Base-by-base conservation (phyloP, 2,113 vertebrate species). In the Pterocles burchelli region DNA sequence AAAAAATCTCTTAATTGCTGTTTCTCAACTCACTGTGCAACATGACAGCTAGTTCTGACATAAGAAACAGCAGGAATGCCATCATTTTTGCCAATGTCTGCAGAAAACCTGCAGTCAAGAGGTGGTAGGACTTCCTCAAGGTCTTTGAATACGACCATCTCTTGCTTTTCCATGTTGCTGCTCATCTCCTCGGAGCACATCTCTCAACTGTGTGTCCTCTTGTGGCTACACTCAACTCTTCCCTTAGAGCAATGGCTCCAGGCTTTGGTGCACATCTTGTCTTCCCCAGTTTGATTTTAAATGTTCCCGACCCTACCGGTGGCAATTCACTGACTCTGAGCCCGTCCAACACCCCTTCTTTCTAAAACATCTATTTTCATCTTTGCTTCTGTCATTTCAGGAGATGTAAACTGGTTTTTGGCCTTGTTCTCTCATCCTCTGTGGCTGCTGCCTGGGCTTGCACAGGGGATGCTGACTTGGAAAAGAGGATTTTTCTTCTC, bases 401-500 rank as follows among this genome's bases (percentile, higher is more conserved):
- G 28, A 34, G 34, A 31, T 28, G 38, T 12, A 41, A 58, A 17
- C 19, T 36, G 17, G 0, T 1, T 11, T 81, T 76, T 66, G 6
- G 5, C 7, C 9, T 4, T 36, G 11, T 3, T 49, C 10, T 41
- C n/a, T 76, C 54, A 67, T 22, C 28, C 15, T 15, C 11, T 38
- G 7, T 52, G 18, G 17, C 16, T 62, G 15, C 45, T 46, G 19
- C 10, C 7, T 90, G 15, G 10, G 5, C 26, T 76, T 16, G 20
- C n/a, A 28, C 21, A 89, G 22, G 22, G 7, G 29, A 58, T 63
- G 22, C 3, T 25, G 34, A 6, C 7, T 43, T 24, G 33, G 24
- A 31, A 78, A 75, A 51, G 0, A 1, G 0, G 1, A 6, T 12
- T 17, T 33, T 29, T 49, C 61, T 22, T 4, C 4, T 28, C 6